These are phyloP conservation scores for Lagopus leucura DNA, from an alignment of 2,113 vertebrate species.

Conservation along the genomic window DNA sequence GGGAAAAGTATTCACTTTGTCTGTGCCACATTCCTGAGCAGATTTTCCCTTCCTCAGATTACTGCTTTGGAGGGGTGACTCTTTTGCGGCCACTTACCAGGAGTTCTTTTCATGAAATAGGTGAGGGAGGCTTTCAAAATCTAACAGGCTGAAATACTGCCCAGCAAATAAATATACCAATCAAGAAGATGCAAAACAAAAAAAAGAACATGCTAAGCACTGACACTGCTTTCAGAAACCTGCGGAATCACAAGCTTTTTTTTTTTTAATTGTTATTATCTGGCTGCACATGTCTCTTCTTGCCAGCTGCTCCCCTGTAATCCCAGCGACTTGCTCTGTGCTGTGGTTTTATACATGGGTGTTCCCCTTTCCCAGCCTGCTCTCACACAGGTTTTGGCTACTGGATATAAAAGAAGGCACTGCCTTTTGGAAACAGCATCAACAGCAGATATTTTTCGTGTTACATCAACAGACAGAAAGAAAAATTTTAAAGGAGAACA, in stretches of 20 bases:
- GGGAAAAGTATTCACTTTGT: constrained; percentile 53
- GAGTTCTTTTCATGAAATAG: neutral
- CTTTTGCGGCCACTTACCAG: neutral
- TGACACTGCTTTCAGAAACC: neutral
- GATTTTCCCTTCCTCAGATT: constrained; percentile 55
- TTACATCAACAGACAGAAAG: neutral
- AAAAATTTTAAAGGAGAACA: neutral
- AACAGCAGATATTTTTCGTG: neutral
- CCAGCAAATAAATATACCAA: constrained; percentile 12
- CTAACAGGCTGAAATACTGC: neutral
- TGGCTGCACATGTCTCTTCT: neutral
- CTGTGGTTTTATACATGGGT: neutral
- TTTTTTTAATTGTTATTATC: neutral
- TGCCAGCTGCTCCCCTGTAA: neutral
- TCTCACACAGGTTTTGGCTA: neutral
- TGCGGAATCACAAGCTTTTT: neutral
- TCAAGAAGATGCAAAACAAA: neutral
- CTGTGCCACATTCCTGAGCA: constrained; percentile 52
- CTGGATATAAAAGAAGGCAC: neutral
- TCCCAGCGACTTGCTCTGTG: neutral
- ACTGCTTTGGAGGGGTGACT: constrained; percentile 51
- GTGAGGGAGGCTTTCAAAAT: constrained; percentile 19
- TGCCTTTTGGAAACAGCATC: neutral
- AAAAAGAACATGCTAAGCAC: neutral
- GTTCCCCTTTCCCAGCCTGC: neutral